These are phyloP conservation scores for Tiphia femorata DNA, from an alignment of 2,888 invertebrate genomes.

Conservation along the genomic window DNA sequence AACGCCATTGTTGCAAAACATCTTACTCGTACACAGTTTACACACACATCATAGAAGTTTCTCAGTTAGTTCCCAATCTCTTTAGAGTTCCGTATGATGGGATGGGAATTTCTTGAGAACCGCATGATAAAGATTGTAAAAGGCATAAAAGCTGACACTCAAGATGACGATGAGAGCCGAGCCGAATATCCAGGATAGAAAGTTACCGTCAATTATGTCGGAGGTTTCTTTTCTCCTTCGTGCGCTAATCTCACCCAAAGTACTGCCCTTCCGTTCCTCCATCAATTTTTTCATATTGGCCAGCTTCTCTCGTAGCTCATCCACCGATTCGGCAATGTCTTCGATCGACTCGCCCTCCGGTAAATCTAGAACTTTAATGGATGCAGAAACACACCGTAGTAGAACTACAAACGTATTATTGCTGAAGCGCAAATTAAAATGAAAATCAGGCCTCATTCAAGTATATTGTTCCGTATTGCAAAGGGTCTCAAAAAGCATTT, in stretches of 20 bases:
- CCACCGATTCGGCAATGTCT: constrained; percentile 78
- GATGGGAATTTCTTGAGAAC: constrained; percentile 87
- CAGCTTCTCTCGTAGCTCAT: constrained; percentile 82
- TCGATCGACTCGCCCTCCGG: constrained; percentile 55
- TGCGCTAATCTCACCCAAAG: constrained; percentile 70
- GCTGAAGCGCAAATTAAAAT: no score
- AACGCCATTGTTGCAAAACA: no score
- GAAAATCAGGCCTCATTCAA: no score
- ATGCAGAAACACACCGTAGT: no score
- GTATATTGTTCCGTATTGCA: no score
- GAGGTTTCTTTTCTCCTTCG: constrained; percentile 60
- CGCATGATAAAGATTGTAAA: constrained; percentile 85
- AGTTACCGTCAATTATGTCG: constrained; percentile 83
- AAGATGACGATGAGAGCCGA: constrained; percentile 83
- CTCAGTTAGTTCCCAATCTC: no score
- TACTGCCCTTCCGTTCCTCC: constrained; percentile 76
- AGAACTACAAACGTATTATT: no score
- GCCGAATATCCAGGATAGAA: constrained; percentile 86
- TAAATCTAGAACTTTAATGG: constrained; percentile 44
- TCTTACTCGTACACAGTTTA: no score
- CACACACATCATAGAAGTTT: no score
- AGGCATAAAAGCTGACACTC: constrained; percentile 86
- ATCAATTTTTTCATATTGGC: constrained; percentile 86
- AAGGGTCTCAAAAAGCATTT: no score
- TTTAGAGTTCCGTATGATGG: constrained; percentile 83